Evolutionary conservation across 53 echinoderm and acorn worm species (phyloP).

Genomic region (Glandiceps talaboti): DNA sequence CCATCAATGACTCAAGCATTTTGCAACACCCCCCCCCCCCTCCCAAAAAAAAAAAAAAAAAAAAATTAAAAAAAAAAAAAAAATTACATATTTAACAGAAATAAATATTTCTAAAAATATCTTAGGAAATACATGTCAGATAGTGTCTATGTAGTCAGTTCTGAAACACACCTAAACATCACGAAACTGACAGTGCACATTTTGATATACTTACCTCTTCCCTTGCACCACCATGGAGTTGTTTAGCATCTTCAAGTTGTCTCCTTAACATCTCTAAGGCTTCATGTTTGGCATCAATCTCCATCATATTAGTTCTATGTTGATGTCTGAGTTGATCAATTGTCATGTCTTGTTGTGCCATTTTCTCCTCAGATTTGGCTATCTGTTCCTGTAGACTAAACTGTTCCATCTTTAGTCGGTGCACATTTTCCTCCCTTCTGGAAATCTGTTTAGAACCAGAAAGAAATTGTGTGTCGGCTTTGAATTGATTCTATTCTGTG

Average conservation of each 20-base stretch:
- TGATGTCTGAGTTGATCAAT: constrained; percentile 74
- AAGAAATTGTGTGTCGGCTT: no score
- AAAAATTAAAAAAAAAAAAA: not conserved
- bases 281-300: constrained; percentile 46
- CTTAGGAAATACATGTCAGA: no score
- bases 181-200: no score
- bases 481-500: no score
- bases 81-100: not conserved
- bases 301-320: constrained; percentile 29
- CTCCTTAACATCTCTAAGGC: constrained; percentile 33
- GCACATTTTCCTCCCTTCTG: constrained; percentile 50
- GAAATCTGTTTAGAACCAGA: constrained; percentile 40
- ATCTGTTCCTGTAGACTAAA: constrained; percentile 56
- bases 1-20: not conserved
- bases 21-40: no score
- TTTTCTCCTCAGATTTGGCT: constrained; percentile 59
- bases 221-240: constrained; percentile 52
- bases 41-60: not conserved
- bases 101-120: no score
- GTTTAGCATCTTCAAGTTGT: constrained; percentile 56
- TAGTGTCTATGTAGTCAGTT: no score
- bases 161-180: no score
- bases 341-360: constrained; percentile 65
- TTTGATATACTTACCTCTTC: constrained; percentile 65
- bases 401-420: constrained; percentile 51